Evolutionary conservation across 2,113 vertebrate species (phyloP), one percentile per base, ranked within the genome.

Genomic region (Triplophysa dalaica): DNA sequence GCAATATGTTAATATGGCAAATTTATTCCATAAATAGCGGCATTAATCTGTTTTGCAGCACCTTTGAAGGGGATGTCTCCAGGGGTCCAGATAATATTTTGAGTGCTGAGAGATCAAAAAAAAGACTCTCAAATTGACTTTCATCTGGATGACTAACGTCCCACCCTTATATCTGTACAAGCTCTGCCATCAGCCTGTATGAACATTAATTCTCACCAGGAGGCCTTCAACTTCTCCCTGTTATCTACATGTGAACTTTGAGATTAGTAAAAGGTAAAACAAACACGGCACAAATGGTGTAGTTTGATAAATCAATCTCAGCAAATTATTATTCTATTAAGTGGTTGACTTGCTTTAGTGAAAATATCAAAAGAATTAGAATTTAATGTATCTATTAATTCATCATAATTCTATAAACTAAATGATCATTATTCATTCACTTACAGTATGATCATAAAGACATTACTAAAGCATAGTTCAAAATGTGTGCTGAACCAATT

Each of bases 71-170:
- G 60, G 67, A 52, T 60, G 61, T 65, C 78, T 87, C 87, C 75
- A 85, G 82, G 87, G 67, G 60, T 63, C 85, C 82, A 65, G 73
- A 78, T 80, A 85, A 86, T 87, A 86, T 85, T 87, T 77, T 86
- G 85, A 83, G 85, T 87, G 48, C 45, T 68, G 69, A 81, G 64
- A 85, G 86, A 77, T 86, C 81, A 86, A 38, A 70, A 38, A 38
- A 45, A 63, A 50, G 70, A 84, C 70, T 84, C 70, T 85, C 81
- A 79, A 65, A 60, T 65, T 84, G 83, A 45, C 14, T 86, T 75
- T 66, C 14, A 79, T 87, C 75, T 52, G 66, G n/a, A 67, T 88
- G 88, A 90, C 82, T 90, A 83, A 89, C 48, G 41, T 58, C 73
- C 74, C 14, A 67, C 72, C 26, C 50, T 68, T 24, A 69, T 45